Evolutionary conservation across 1,140 invertebrate species (phyloP).

Genomic region (Cydia splendana): DNA sequence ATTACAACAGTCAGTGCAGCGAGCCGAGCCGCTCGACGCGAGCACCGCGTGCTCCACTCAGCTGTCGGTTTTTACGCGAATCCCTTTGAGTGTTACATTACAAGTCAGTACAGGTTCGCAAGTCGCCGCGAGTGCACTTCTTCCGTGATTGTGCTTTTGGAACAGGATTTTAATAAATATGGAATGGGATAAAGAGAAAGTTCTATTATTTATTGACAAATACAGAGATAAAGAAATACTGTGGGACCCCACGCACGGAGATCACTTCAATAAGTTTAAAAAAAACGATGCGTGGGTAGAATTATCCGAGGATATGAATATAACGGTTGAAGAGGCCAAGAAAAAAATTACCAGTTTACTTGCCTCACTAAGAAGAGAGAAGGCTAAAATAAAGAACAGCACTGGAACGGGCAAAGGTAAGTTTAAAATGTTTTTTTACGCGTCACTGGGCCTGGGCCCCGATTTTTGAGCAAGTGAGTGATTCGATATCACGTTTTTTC

Average conservation of each 20-base stretch:
- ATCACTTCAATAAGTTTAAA: not conserved
- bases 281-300: conserved; percentile 21
- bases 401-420: not conserved
- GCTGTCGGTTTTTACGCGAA: conserved; percentile 48
- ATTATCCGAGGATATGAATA: conserved; percentile 1
- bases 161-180: not conserved
- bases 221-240: conserved; percentile 6
- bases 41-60: conserved; percentile 41
- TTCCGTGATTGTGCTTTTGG: not conserved
- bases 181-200: not conserved
- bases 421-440: not conserved
- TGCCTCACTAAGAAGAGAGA: conserved; percentile 11
- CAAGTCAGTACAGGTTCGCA: not conserved
- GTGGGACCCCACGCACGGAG: not conserved
- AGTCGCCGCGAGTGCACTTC: not conserved
- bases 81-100: conserved; percentile 42
- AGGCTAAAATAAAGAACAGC: not conserved
- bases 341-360: conserved; percentile 26
- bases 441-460: no score
- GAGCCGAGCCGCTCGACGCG: not conserved
- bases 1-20: conserved; percentile 3
- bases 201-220: not conserved
- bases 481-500: not conserved
- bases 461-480: no score
- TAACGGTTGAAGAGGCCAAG: not conserved